Conservation (phyloP, 2,888 invertebrate genomes). For the Torymus texanus region DNA sequence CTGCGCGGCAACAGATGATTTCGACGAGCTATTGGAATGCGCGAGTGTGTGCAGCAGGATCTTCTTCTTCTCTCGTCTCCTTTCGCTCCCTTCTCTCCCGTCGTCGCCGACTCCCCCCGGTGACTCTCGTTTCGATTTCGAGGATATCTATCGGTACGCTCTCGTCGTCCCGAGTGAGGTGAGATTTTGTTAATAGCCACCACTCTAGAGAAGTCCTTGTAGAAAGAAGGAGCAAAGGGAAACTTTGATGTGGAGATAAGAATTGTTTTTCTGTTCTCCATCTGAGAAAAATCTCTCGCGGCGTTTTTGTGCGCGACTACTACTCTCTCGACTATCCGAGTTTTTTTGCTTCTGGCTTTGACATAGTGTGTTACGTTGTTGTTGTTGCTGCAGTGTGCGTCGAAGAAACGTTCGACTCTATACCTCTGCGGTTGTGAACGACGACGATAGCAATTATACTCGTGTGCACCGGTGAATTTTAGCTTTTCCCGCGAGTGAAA, state of each 20-base stretch:
- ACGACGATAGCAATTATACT: background rate
- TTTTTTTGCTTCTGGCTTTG: too few species aligned
- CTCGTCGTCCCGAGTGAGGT: background rate
- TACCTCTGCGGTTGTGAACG: background rate
- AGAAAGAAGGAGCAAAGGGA: background rate
- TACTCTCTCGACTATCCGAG: background rate
- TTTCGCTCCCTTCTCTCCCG: too few species aligned
- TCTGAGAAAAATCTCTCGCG: background rate
- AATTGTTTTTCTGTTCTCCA: background rate
- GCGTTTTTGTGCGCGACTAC: too few species aligned
- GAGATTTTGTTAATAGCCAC: background rate
- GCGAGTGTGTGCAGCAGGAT: slow-evolving; percentile 2
- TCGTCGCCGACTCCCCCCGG: too few species aligned
- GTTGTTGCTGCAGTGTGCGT: background rate
- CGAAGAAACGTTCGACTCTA: slow-evolving; percentile 6
- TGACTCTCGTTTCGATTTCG: too few species aligned
- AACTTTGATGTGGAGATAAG: background rate
- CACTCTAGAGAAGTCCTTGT: background rate
- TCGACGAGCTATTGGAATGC: background rate
- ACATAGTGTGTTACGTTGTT: background rate
- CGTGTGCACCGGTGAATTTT: slow-evolving; percentile 6
- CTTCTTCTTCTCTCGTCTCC: too few species aligned
- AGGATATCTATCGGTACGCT: background rate
- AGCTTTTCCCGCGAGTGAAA: slow-evolving; percentile 14
- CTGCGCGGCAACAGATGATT: slow-evolving; percentile 17